phyloP scores from a whole-genome alignment of 2,888 invertebrate species.

The Physocephala rufipes region DNA sequence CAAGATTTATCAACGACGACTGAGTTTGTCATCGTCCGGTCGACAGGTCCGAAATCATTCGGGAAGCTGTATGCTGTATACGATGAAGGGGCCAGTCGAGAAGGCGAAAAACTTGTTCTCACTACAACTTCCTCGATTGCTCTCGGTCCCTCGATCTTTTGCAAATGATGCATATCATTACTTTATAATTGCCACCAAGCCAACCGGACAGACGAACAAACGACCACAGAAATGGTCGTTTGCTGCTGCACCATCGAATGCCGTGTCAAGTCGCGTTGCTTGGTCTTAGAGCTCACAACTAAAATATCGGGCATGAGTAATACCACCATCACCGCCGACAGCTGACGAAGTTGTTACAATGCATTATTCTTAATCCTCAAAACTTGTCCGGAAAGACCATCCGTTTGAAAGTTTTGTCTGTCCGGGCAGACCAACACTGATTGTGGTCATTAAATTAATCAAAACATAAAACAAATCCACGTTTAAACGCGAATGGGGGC shows the following conservation, averaged over 20 bases:
- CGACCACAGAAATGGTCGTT: too few species aligned
- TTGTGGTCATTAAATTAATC: constrained; percentile 35
- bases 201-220: too few species aligned
- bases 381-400: constrained; percentile 20
- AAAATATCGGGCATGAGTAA: constrained; percentile 10
- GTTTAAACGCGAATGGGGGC: neutral
- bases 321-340: too few species aligned
- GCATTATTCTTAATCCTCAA: constrained; percentile 15
- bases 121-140: constrained; percentile 10
- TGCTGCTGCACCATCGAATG: too few species aligned
- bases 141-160: neutral
- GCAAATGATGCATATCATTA: constrained; percentile 39
- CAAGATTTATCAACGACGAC: neutral
- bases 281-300: neutral
- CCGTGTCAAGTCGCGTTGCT: neutral
- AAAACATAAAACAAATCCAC: constrained; percentile 24
- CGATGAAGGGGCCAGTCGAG: neutral
- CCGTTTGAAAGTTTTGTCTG: constrained; percentile 21
- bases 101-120: neutral
- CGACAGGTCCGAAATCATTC: neutral
- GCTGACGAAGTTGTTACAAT: neutral
- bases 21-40: neutral
- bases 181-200: constrained; percentile 40
- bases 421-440: neutral
- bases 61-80: neutral